Evolutionary conservation across 2,113 vertebrate genomes (phyloP).

Genomic region (Coracopsis vasa): DNA sequence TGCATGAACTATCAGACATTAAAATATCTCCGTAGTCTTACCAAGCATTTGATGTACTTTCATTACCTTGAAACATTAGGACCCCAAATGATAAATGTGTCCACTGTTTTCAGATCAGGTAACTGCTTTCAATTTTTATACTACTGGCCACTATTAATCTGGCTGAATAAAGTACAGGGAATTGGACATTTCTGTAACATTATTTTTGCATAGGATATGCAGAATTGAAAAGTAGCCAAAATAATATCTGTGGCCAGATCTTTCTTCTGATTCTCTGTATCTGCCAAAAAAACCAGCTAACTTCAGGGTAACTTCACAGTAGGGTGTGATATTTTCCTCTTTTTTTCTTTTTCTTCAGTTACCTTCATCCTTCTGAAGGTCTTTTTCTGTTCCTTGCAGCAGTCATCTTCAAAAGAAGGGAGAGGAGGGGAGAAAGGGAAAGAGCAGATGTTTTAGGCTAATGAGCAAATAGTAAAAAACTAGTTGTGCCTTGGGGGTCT

Average conservation of each 20-base stretch:
- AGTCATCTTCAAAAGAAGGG: neutral
- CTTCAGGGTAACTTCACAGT: neutral
- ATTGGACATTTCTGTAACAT: neutral
- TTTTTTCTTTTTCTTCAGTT: neutral
- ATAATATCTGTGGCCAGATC: neutral
- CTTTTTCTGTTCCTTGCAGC: neutral
- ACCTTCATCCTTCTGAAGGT: neutral
- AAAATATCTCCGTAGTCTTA: neutral
- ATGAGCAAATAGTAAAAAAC: neutral
- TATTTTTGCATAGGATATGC: neutral
- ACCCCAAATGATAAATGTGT: neutral
- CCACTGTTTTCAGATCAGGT: neutral
- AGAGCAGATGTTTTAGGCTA: neutral
- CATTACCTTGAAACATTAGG: neutral
- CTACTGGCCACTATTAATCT: neutral
- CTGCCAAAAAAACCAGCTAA: neutral
- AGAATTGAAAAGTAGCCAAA: neutral
- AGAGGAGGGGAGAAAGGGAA: neutral
- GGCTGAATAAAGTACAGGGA: neutral
- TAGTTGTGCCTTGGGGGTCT: fast-evolving
- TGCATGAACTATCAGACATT: neutral
- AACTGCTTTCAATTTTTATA: neutral
- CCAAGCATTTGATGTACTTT: neutral
- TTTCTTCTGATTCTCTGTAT: neutral
- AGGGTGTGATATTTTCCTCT: neutral